phyloP scores from a whole-genome alignment of 2,113 vertebrate genomes.

The Syngnathus scovelli region DNA sequence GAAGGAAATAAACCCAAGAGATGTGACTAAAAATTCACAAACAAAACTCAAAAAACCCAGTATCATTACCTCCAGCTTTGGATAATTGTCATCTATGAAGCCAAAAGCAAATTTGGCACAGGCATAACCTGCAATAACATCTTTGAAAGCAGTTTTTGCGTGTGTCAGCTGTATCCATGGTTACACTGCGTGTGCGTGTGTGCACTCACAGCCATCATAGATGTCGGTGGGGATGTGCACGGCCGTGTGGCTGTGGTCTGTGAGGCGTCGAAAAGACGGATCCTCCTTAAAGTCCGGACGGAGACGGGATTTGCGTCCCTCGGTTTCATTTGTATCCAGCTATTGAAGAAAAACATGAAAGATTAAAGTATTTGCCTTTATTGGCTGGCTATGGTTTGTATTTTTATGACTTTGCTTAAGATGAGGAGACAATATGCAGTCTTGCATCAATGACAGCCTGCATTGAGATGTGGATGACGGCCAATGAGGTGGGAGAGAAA shows the following conservation, averaged over 20 bases:
- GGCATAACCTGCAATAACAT: conserved; percentile 38
- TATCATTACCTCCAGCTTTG: conserved; percentile 12
- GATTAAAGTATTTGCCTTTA: background rate
- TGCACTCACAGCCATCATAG: conserved; percentile 95
- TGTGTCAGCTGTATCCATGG: conserved; percentile 52
- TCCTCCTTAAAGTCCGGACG: conserved; percentile 90
- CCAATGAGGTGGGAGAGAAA: conserved; percentile 15
- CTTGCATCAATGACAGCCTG: conserved; percentile 17
- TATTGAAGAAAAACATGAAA: conserved; percentile 40
- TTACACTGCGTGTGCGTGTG: conserved; percentile 24
- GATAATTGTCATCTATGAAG: conserved; percentile 19
- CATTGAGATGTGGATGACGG: conserved; percentile 41
- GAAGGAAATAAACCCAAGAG: too few relatives aligned
- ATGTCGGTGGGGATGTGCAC: conserved; percentile 98
- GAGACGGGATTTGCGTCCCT: conserved; percentile 80
- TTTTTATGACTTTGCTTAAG: background rate
- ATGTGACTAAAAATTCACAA: background rate
- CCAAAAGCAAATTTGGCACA: conserved; percentile 34
- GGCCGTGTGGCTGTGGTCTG: conserved; percentile 89
- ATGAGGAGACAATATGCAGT: conserved; percentile 12
- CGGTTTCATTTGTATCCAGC: conserved; percentile 88
- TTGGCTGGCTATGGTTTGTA: background rate
- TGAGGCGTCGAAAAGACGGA: conserved; percentile 81
- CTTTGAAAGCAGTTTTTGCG: conserved; percentile 10
- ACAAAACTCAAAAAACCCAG: background rate